Evolutionary conservation across 1,140 invertebrate genomes (phyloP).

Genomic region (Drosophila takahashii): DNA sequence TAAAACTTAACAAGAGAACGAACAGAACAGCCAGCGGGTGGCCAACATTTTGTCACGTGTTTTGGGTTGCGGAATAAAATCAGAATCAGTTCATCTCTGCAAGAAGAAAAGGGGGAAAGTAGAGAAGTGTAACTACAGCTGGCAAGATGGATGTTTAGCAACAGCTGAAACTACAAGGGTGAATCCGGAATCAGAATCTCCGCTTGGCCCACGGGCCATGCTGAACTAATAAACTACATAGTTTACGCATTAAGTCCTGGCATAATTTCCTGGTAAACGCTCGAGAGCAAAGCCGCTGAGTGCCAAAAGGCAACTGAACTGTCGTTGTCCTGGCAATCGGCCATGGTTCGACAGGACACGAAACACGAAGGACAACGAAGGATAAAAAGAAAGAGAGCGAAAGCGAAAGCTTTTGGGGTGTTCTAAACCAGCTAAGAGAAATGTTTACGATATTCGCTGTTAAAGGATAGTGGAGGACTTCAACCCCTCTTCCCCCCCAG

Average conservation of each 20-base stretch:
- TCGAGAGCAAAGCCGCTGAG: constrained; percentile 28
- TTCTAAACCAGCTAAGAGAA: constrained; percentile 63
- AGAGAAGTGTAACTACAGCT: constrained; percentile 9
- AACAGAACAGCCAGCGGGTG: constrained; percentile 14
- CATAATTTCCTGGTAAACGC: constrained; percentile 54
- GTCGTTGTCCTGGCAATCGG: constrained; percentile 46
- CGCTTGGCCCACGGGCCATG: constrained; percentile 28
- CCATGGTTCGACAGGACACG: constrained; percentile 16
- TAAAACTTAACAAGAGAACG: constrained; percentile 37
- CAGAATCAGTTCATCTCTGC: constrained; percentile 44
- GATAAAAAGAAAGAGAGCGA: neutral
- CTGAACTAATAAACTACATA: constrained; percentile 62
- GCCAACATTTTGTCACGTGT: constrained; percentile 57
- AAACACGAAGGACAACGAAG: constrained; percentile 8
- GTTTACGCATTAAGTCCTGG: constrained; percentile 67
- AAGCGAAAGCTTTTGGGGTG: constrained; percentile 53
- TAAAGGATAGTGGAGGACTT: neutral
- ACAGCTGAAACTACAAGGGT: constrained; percentile 15
- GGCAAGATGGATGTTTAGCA: constrained; percentile 36
- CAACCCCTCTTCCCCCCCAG: neutral
- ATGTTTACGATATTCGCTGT: constrained; percentile 60
- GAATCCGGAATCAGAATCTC: constrained; percentile 10
- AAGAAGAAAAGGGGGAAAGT: neutral
- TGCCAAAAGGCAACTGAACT: constrained; percentile 64
- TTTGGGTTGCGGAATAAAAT: constrained; percentile 48